These are phyloP conservation scores for Zaprionus vittiger DNA, from an alignment of 1,140 invertebrate genomes.

Conservation along the genomic window DNA sequence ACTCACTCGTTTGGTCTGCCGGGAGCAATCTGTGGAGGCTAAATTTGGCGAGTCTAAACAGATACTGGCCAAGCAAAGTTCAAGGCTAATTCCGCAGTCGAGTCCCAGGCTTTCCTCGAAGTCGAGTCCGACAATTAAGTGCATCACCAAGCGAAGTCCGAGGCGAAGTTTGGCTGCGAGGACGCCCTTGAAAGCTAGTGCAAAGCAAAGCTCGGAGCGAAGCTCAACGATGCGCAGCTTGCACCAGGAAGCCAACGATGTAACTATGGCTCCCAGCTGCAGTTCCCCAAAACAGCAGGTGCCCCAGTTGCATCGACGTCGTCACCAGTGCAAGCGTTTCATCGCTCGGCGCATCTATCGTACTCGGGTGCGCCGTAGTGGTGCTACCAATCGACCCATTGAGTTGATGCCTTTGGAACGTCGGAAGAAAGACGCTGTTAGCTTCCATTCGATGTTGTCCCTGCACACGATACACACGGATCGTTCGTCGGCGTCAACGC, in stretches of 20 bases:
- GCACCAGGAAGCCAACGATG: not conserved
- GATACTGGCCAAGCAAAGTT: not conserved
- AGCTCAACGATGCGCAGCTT: not conserved
- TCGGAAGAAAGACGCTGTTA: slow-evolving; percentile 37
- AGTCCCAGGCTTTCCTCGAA: not conserved
- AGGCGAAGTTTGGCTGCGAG: no score
- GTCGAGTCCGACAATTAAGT: not conserved
- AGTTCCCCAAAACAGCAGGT: not conserved
- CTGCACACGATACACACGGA: slow-evolving; percentile 45
- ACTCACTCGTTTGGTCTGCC: slow-evolving; percentile 30
- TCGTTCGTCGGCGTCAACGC: slow-evolving; percentile 6
- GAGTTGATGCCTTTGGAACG: not conserved
- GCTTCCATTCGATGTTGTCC: slow-evolving; percentile 61
- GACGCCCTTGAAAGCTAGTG: no score
- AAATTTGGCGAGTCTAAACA: not conserved
- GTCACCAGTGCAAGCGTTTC: slow-evolving; percentile 42
- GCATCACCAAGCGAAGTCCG: no score
- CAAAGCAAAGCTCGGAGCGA: not conserved
- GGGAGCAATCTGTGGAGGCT: not conserved
- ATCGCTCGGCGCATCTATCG: slow-evolving; percentile 40
- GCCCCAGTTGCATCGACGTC: slow-evolving; percentile 7
- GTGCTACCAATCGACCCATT: not conserved
- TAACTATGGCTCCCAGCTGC: no score
- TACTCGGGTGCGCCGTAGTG: slow-evolving; percentile 35
- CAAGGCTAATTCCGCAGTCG: not conserved